Evolutionary conservation across 2,797 vertebrate genomes (phyloP), one percentile per base, ranked within the genome.

Genomic region (Taeniopygia guttata): DNA sequence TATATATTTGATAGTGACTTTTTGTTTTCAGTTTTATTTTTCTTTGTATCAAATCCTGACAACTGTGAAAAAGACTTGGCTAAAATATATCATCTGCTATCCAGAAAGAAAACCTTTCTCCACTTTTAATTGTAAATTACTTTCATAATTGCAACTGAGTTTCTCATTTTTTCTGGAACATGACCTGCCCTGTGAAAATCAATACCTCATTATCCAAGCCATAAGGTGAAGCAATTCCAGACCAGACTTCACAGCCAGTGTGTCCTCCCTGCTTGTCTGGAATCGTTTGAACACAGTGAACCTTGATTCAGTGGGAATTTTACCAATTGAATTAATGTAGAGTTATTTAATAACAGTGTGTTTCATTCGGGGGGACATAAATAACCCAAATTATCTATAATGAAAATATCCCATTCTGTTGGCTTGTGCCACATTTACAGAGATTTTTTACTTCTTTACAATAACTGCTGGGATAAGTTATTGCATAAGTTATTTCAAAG

Each of bases 121-220:
- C 30, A 78, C 69, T 85, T 87, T 32, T 51, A 84, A 27, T 58
- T 95, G 79, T 49, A 92, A 94, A 96, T 93, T 1, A 77, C 49
- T 85, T 89, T 62, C 29, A 32, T 85, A 94, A 96, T 87, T 85
- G 76, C 69, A 75, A 54, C 20, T 4, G 75, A 92, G 62, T 88
- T 49, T 70, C 93, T 83, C 68, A 91, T 77, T 95, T 93, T 92
- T 43, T 40, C 79, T 91, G 2, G 1, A 85, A 36, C 73, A 26
- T 66, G 62, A 72, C 58, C 66, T 72, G 26, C 62, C 54, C 82
- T 45, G 79, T 75, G 73, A 81, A 94, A 96, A 96, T 96, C 95
- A 89, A 91, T 95, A 95, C 75, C 91, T 94, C 79, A 91, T 94
- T 91, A 91, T 40, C 89, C 76, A 62, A 83, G 79, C 42, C 93